phyloP scores from a whole-genome alignment of 1,140 invertebrate species.

The Bradysia coprophila region DNA sequence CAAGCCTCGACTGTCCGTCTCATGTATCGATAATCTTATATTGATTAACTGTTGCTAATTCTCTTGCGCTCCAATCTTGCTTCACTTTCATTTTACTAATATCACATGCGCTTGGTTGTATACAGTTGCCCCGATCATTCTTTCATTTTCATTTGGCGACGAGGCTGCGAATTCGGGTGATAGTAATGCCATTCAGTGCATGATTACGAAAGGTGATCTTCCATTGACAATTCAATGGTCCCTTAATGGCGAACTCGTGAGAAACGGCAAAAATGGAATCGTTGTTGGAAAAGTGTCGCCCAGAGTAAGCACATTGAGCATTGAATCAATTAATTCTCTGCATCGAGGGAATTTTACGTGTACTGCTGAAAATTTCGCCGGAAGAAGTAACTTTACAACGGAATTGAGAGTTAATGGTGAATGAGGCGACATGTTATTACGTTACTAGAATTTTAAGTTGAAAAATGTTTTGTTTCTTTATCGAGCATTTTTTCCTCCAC shows the following conservation, averaged over 20 bases:
- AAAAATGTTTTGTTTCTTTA: constrained; percentile 5
- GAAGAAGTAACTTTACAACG: constrained; percentile 23
- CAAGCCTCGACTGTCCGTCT: no score
- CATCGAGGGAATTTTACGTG: constrained; percentile 42
- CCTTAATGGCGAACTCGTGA: constrained; percentile 30
- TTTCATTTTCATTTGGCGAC: constrained; percentile 38
- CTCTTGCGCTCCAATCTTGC: not conserved
- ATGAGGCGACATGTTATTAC: constrained; percentile 26
- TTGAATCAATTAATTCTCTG: constrained; percentile 30
- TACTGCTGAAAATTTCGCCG: constrained; percentile 31
- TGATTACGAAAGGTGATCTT: constrained; percentile 45
- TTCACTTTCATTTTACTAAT: not conserved
- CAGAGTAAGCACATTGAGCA: constrained; percentile 34
- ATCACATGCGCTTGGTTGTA: constrained; percentile 16
- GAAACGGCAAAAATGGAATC: constrained; percentile 24
- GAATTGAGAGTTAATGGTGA: constrained; percentile 39
- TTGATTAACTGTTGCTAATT: no score
- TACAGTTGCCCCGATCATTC: constrained; percentile 31
- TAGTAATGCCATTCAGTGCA: constrained; percentile 44
- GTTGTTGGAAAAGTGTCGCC: constrained; percentile 19
- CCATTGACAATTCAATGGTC: constrained; percentile 42
- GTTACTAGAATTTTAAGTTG: constrained; percentile 4
- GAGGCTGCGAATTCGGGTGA: constrained; percentile 51
- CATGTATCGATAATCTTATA: no score
- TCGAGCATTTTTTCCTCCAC: not conserved